Evolutionary conservation across 2,113 vertebrate genomes (phyloP).

Genomic region (Trochalopteron elliotii): DNA sequence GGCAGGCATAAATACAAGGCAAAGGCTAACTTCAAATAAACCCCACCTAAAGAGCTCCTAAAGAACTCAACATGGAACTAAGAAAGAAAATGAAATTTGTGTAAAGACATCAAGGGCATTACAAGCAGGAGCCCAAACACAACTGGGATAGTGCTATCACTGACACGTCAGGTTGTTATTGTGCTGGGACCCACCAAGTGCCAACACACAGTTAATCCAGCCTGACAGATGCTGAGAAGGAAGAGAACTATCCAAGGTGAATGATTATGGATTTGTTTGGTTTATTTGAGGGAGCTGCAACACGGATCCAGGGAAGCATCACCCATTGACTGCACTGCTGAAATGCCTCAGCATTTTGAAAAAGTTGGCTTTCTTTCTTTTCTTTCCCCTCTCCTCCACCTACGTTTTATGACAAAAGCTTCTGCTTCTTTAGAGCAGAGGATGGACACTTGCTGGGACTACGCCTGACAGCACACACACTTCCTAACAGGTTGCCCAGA

Average conservation of each 20-base stretch:
- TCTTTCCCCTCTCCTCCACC: neutral
- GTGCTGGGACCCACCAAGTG: neutral
- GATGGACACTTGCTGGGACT: neutral
- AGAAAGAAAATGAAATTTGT: neutral
- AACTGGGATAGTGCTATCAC: neutral
- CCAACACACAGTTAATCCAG: neutral
- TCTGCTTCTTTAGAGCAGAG: neutral
- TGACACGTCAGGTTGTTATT: neutral
- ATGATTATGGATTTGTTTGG: neutral
- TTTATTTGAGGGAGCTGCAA: neutral
- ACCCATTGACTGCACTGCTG: neutral
- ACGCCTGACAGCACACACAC: fast-evolving
- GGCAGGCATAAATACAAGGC: fast-evolving
- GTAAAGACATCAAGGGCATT: neutral
- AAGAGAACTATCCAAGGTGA: neutral
- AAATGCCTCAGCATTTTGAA: neutral
- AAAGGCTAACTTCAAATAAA: neutral
- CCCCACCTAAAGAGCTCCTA: neutral
- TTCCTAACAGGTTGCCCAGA: neutral
- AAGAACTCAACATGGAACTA: neutral
- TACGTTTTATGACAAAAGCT: neutral
- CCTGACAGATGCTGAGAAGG: neutral
- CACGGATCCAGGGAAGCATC: neutral
- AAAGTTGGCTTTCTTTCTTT: neutral
- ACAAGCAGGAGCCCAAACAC: neutral